These are phyloP conservation scores for Myiopsitta monachus DNA, from an alignment of 2,113 vertebrate species.

Conservation along the genomic window DNA sequence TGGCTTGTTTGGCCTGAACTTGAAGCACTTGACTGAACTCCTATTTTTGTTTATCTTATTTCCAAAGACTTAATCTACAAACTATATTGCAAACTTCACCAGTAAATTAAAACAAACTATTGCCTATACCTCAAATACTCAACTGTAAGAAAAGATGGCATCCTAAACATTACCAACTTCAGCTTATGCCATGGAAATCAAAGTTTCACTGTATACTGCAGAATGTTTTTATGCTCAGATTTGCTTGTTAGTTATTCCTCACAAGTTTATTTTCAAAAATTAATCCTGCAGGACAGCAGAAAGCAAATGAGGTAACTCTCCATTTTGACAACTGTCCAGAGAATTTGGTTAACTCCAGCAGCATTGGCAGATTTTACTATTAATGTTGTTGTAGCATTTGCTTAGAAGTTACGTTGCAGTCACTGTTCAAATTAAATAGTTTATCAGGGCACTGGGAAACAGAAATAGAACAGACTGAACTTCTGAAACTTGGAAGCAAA, in stretches of 20 bases:
- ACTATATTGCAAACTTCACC: not conserved
- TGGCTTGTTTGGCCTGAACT: not conserved
- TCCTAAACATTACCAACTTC: not conserved
- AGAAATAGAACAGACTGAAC: not conserved
- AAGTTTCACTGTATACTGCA: not conserved
- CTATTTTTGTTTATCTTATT: not conserved
- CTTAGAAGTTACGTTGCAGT: not conserved
- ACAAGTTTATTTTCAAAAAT: conserved; percentile 4
- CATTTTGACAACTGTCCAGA: not conserved
- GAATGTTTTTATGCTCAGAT: not conserved
- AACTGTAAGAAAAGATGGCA: not conserved
- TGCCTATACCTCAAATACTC: not conserved
- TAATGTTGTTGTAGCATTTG: not conserved
- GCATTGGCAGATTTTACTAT: not conserved
- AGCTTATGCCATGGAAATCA: not conserved
- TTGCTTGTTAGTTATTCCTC: not conserved
- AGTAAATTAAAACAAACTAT: not conserved
- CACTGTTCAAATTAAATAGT: not conserved
- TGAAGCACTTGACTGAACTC: not conserved
- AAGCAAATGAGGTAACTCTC: not conserved
- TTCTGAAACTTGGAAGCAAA: conserved; percentile 27
- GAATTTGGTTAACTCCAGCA: not conserved
- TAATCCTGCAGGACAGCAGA: not conserved
- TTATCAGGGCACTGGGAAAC: not conserved
- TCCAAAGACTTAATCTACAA: not conserved